phyloP scores from a whole-genome alignment of 2,888 invertebrate genomes.

The Aporophyla nigra region DNA sequence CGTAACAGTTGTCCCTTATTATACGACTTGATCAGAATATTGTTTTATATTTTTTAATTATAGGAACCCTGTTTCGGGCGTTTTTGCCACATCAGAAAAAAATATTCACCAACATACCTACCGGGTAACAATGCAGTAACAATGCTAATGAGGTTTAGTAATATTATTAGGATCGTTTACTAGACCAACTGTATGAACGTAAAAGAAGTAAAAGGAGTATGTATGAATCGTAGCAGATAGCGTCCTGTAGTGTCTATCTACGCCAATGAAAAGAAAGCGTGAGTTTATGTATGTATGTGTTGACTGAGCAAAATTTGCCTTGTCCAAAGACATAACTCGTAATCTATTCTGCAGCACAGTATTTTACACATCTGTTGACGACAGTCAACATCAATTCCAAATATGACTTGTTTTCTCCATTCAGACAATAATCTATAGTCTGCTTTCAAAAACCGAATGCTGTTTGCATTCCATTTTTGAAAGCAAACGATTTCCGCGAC shows the following conservation, averaged over 20 bases:
- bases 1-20: neutral
- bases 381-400: slow-evolving; percentile 6
- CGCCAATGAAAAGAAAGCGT: too few species aligned
- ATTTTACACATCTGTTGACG: slow-evolving; percentile 17
- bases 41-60: neutral
- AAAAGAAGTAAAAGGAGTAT: too few species aligned
- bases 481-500: slow-evolving; percentile 4
- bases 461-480: too few species aligned
- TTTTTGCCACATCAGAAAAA: neutral
- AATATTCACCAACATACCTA: too few species aligned
- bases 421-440: neutral
- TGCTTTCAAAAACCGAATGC: neutral
- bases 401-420: neutral
- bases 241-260: too few species aligned
- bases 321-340: neutral
- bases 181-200: too few species aligned
- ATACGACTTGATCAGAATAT: neutral
- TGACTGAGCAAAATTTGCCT: neutral
- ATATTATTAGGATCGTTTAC: too few species aligned
- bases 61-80: neutral
- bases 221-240: too few species aligned
- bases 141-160: too few species aligned
- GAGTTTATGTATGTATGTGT: neutral
- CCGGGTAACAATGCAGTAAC: neutral
- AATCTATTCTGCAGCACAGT: neutral